Evolutionary conservation across 2,888 invertebrate species (phyloP), one percentile per base, ranked within the genome.

Genomic region (Xanthorhoe spadicearia): DNA sequence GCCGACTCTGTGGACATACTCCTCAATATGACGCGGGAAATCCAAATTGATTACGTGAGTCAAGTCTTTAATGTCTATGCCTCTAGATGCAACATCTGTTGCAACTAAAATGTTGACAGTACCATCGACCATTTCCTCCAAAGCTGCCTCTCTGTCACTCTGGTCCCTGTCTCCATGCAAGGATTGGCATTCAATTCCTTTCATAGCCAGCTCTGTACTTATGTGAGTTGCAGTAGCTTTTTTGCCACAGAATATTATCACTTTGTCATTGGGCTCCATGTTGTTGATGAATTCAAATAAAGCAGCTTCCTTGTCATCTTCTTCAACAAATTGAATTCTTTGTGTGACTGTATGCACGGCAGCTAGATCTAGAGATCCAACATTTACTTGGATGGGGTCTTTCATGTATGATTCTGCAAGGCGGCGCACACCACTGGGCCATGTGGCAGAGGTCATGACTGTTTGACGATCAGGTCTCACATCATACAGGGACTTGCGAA

Each of bases 401-500:
- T 94, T 96, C 96, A 98, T 97, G 83, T 98, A 99, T 0, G 95
- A 95, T 71, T 96, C 94, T 0, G 98, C 98, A 50, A 99, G 91
- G 17, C 97, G 94, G 15, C 98, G 94, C 0, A 99, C 98, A 50
- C 96, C 97, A 60, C 94, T 90, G 0, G 99, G 99, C 99, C 99
- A 99, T 0, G 99, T 99, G 13, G 99, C 99, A 82, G 97, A 97
- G 0, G 99, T 99, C 98, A 99, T 98, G 0, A 99, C 95, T n/a
- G 98, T 98, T 85, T 99, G 98, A 61, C 98, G 91, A 82, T 98
- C 98, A 7, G 98, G 97, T 61, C 98, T 94, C 19, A 98, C 95
- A 80, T 96, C 96, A 66, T 97, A 93, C 72, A 98, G 88, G 13
- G 96, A 95, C 82, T 96, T 97, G 48, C 97, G 95, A 72, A 99